Percentiles rank a stretch among this genome's conserved stretches.
Conservation (phyloP, 2,888 invertebrate genomes). For the Morpho achilles region DNA sequence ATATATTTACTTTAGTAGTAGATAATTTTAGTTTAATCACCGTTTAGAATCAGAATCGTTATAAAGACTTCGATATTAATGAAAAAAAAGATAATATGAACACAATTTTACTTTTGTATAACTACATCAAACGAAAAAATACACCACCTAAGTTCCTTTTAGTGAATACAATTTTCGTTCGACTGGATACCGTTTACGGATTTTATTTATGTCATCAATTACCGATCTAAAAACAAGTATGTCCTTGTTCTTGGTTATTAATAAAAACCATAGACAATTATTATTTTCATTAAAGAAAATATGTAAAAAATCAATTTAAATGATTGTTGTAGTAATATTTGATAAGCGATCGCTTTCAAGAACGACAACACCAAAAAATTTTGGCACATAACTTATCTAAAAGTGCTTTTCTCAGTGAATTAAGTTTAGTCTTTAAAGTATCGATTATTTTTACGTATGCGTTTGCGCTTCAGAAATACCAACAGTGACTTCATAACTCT, state of each 20-base stretch:
- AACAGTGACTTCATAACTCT: conserved; percentile 26
- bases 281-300: neutral
- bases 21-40: too few species aligned
- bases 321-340: conserved; percentile 1
- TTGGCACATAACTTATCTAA: conserved; percentile 13
- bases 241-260: too few species aligned
- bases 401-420: conserved; percentile 19
- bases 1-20: too few species aligned
- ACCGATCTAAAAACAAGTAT: neutral
- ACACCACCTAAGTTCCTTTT: too few species aligned
- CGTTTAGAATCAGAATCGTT: neutral
- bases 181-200: conserved; percentile 3
- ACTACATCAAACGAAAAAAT: neutral
- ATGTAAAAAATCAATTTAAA: neutral
- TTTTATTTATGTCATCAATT: neutral
- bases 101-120: conserved; percentile 4
- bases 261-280: too few species aligned
- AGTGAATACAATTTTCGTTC: conserved; percentile 1
- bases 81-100: conserved; percentile 13
- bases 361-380: conserved; percentile 7
- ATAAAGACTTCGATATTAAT: conserved; percentile 21
- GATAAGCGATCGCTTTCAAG: conserved; percentile 4
- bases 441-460: conserved; percentile 21
- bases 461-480: conserved; percentile 22
- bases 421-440: conserved; percentile 20